These are phyloP conservation scores for Bufo gargarizans DNA, from an alignment of 2,113 vertebrate genomes.

Conservation along the genomic window DNA sequence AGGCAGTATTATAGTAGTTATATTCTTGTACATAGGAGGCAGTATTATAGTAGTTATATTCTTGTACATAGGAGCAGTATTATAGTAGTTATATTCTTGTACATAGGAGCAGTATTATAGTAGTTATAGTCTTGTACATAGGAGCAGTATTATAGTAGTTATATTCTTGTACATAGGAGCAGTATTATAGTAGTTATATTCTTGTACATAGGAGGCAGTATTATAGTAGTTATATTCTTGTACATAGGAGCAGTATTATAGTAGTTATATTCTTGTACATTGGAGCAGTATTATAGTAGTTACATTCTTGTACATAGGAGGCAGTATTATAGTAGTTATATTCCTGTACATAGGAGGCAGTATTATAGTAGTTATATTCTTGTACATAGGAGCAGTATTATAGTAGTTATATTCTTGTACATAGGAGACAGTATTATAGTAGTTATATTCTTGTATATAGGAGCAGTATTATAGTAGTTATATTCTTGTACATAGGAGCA, in stretches of 20 bases:
- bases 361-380: background rate
- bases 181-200: no score
- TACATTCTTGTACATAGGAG: no score
- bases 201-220: no score
- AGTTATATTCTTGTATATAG: background rate
- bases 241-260: no score
- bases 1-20: background rate
- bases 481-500: background rate
- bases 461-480: background rate
- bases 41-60: slow-evolving; percentile 20
- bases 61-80: background rate
- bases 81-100: slow-evolving; percentile 17
- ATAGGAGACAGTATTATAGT: background rate
- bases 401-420: no score
- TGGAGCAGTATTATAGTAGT: no score
- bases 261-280: no score
- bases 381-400: background rate
- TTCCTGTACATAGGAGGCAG: no score
- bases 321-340: no score
- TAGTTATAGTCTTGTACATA: background rate
- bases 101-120: slow-evolving; percentile 2
- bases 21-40: background rate
- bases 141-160: no score
- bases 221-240: no score
- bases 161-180: no score